These are phyloP conservation scores for Chamaetylas fuelleborni DNA, from an alignment of 2,113 vertebrate species.

Conservation along the genomic window DNA sequence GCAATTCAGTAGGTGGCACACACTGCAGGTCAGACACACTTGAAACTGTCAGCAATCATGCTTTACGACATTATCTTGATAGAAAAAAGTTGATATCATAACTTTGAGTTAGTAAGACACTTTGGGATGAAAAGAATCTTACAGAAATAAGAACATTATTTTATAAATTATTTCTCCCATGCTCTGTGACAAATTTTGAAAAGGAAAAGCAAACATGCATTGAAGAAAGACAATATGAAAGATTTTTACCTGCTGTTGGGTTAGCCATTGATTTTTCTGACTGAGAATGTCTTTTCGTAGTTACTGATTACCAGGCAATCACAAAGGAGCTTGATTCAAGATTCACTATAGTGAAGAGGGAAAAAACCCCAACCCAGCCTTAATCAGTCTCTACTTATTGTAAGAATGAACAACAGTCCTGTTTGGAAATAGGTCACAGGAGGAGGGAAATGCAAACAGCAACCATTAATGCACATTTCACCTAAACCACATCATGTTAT, in stretches of 20 bases:
- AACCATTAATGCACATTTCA: not conserved
- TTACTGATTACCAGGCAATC: conserved; percentile 23
- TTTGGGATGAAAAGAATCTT: not conserved
- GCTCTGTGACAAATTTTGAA: not conserved
- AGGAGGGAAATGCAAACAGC: not conserved
- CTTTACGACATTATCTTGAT: not conserved
- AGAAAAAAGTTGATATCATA: not conserved
- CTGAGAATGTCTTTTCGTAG: not conserved
- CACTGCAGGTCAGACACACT: not conserved
- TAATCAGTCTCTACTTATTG: not conserved
- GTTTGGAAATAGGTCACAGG: not conserved
- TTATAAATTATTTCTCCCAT: not conserved
- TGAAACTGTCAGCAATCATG: not conserved
- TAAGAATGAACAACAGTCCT: not conserved
- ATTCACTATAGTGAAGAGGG: not conserved
- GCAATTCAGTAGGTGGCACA: not conserved
- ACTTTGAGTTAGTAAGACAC: not conserved
- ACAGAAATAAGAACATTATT: not conserved
- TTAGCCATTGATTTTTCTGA: conserved; percentile 24
- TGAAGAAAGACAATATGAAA: not conserved
- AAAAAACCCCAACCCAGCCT: not conserved
- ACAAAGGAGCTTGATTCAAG: not conserved
- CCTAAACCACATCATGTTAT: not conserved
- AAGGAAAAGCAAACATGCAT: not conserved
- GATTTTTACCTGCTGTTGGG: not conserved